Evolutionary conservation across 2,888 invertebrate species (phyloP), one percentile per base, ranked within the genome.

Genomic region (Neocrepidodera transversa): DNA sequence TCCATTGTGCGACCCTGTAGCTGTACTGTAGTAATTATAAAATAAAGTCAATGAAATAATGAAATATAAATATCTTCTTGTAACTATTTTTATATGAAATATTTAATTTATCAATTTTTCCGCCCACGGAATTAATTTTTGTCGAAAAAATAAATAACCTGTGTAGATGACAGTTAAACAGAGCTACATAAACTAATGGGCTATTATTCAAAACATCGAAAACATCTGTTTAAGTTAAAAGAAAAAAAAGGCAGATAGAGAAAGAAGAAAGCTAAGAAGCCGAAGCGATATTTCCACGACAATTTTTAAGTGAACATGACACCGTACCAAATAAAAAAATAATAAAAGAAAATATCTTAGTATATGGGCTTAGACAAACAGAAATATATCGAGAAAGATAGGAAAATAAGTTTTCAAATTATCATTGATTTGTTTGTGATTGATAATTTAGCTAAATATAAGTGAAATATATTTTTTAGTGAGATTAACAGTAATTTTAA

Each of bases 251-350:
- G 13, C 14, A 17, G 40, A 8, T 16, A 40, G 40, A 16, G 40
- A 40, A 50, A 43, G 49, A 38, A 48, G 13, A 38, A 55, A 38
- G 48, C 17, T 26, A 28, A 47, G 28, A 13, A 40, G 56, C 59
- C 62, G 50, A 61, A 56, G 63, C 62, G 64, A 71, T 71, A 71
- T 72, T 71, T 72, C 68, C 69, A 66, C 65, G 70, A 71, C 70
- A 68, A 68, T 72, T 71, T 73, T 69, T 68, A 71, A 68, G 65
- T 58, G 68, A 72, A 71, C 67, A 68, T 63, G 71, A 71, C 71
- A 68, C 23, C 20, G 5, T 42, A 8, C 10, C 6, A 28, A 28
- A 28, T 28, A 28, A 28, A 4, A n/a, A 28, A 28, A 28, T 28
- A 28, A 10, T 28, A 4, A 6, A 28, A 8, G 28, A 10, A 28